Percentiles rank a stretch among this genome's conserved stretches.
phyloP scores from a whole-genome alignment of 2,113 vertebrate genomes.

The Manacus vitellinus region DNA sequence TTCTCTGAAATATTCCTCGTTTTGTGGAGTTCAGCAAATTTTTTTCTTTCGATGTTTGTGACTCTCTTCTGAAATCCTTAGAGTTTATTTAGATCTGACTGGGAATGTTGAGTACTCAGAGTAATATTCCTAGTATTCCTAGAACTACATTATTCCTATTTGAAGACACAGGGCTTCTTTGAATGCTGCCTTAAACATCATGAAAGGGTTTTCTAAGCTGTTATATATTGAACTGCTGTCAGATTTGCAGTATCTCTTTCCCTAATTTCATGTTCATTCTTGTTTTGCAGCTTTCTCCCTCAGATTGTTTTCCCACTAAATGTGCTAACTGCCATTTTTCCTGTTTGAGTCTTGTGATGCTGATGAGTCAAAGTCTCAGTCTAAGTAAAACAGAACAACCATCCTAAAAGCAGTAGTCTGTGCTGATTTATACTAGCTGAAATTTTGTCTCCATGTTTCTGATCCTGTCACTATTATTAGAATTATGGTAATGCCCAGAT shows the following conservation, averaged over 20 bases:
- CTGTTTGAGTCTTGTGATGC: slow-evolving; percentile 27
- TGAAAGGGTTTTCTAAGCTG: background rate
- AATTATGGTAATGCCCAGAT: background rate
- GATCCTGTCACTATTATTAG: slow-evolving; percentile 17
- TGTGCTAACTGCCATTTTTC: slow-evolving; percentile 37
- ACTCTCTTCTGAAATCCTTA: background rate
- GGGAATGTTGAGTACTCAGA: background rate
- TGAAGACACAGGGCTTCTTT: background rate
- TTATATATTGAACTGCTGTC: background rate
- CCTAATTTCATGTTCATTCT: background rate
- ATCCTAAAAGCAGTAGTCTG: slow-evolving; percentile 19
- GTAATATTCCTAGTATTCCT: background rate
- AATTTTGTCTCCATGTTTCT: background rate
- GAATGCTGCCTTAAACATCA: background rate
- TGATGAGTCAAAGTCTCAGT: slow-evolving; percentile 41
- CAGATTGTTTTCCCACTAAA: slow-evolving; percentile 35
- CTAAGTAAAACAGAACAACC: slow-evolving; percentile 35
- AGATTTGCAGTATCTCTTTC: background rate
- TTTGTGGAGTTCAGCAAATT: background rate
- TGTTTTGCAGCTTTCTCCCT: slow-evolving; percentile 8
- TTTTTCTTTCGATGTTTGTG: background rate
- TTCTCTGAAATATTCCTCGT: background rate
- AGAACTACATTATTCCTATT: background rate
- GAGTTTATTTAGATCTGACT: background rate
- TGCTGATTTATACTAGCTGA: slow-evolving; percentile 51